Conservation (phyloP, 2,113 vertebrate genomes). For the Erythrocebus patas region DNA sequence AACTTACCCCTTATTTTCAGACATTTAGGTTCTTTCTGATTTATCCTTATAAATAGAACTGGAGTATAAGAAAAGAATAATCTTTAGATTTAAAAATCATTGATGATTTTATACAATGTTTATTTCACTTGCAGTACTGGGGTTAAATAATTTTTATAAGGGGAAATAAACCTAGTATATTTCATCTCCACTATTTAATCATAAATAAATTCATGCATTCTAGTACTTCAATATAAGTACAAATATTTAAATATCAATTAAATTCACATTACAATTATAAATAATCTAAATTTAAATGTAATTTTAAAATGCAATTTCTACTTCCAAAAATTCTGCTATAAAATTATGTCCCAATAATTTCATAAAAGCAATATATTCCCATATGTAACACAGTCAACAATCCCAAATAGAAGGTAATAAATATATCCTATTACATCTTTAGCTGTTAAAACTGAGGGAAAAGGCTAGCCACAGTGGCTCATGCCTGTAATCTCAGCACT, state of each 20-base stretch:
- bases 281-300: background rate
- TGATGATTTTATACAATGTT: background rate
- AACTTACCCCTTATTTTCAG: background rate
- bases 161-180: background rate
- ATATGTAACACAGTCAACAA: background rate
- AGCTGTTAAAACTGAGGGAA: background rate
- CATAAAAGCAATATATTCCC: background rate
- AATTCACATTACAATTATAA: background rate
- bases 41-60: constrained; percentile 26
- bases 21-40: background rate
- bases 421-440: background rate
- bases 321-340: background rate
- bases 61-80: background rate
- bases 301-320: background rate
- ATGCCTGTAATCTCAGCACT: too few species aligned
- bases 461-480: background rate
- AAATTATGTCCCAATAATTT: background rate
- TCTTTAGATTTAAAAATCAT: constrained; percentile 20
- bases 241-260: background rate
- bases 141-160: background rate
- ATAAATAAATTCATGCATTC: background rate
- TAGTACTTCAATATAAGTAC: background rate
- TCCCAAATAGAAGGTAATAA: background rate
- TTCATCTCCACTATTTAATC: background rate
- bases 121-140: background rate